Base-by-base conservation (phyloP, 2,888 invertebrate genomes). In the Caenorhabditis drosophilae region DNA sequence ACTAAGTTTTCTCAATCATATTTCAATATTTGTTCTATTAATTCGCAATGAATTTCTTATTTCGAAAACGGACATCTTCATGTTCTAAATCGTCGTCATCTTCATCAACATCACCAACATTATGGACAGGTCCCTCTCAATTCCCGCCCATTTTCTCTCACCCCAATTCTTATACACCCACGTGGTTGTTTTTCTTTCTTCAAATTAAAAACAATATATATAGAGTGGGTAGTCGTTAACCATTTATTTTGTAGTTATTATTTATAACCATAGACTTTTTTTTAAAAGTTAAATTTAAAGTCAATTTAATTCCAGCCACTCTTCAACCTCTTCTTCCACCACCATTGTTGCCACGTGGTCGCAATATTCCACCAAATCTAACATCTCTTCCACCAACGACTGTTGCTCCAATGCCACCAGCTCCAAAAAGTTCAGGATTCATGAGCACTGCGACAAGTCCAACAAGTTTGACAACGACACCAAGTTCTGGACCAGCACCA, bases 281-380 rank as follows among this genome's bases (percentile, higher is more conserved):
- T n/a, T n/a, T n/a, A n/a, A n/a, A n/a, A n/a, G n/a, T n/a, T n/a
- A 11, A 20, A 7, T 31, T 31, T 9, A 15, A 36, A 15, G 4
- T 36, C 9, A n/a, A 12, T 15, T 4, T 36, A 12, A 26, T 20
- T 69, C 64, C 54, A 69, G 69, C 62, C 42, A 46, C 45, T 22
- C 57, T 69, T 22, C 69, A 69, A 61, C 64, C 45, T 22, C 57
- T 69, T 22, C 69, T 66, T 58, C 64, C 69, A 27, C 69, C 69
- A n/a, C 69, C 69, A 54, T 51, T 55, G 9, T 18, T 27, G 9
- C 64, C 55, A 20, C 42, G 51, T 31, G 23, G 40, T 22, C 57
- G 61, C 15, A 25, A 52, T 12, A 15, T 25, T 1, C 47, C 38
- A 20, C 12, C 18, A 6, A 31, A 27, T 52, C 46, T 46, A 1